These are phyloP conservation scores for Onychostoma macrolepis DNA, from an alignment of 2,113 vertebrate species.

Conservation along the genomic window DNA sequence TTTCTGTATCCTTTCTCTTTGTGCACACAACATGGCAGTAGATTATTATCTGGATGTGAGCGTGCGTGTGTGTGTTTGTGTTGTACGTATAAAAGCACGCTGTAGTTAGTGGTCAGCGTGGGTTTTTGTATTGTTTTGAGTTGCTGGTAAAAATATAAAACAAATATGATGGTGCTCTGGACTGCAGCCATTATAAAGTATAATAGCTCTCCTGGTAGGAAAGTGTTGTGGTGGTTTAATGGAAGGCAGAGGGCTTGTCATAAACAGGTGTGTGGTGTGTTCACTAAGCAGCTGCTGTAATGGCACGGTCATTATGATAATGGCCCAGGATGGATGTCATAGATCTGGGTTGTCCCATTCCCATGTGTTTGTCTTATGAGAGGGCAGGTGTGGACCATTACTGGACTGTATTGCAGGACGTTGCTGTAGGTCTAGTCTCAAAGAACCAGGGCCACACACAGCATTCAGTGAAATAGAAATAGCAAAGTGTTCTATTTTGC, in stretches of 20 bases:
- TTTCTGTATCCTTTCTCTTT: slow-evolving; percentile 18
- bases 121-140: slow-evolving; percentile 21
- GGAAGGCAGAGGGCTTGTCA: slow-evolving; percentile 15
- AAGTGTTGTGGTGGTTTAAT: slow-evolving; percentile 28
- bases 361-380: slow-evolving; percentile 4
- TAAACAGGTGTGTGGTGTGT: slow-evolving; percentile 25
- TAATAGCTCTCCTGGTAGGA: slow-evolving; percentile 29
- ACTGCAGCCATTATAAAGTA: slow-evolving; percentile 27
- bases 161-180: slow-evolving; percentile 3
- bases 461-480: neutral
- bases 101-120: slow-evolving; percentile 1
- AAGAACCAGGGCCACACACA: neutral
- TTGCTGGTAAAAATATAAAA: slow-evolving; percentile 31
- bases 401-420: neutral
- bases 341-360: neutral
- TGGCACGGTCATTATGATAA: slow-evolving; percentile 22
- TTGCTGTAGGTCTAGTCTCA: neutral
- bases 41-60: neutral
- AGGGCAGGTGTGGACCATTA: slow-evolving; percentile 12
- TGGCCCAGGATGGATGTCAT: slow-evolving; percentile 20
- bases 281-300: slow-evolving; percentile 18
- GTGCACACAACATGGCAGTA: slow-evolving; percentile 11
- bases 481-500: neutral
- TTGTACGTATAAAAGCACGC: neutral
- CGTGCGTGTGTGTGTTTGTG: neutral